Base-by-base conservation (phyloP, 2,888 invertebrate genomes). In the Geophilus truncorum region DNA sequence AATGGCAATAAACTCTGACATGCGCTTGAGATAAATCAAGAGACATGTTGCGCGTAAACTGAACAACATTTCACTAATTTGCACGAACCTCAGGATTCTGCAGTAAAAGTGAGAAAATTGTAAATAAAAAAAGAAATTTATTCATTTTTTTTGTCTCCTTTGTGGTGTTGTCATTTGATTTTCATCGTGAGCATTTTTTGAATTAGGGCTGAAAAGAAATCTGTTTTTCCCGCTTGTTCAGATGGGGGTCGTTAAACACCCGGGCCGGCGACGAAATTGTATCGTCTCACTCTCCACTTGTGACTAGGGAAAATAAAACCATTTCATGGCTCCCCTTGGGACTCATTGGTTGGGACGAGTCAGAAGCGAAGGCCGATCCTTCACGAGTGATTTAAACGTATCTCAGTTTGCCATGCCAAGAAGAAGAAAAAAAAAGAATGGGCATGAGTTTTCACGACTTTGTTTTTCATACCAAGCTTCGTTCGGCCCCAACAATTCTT, bases 301-400 rank as follows among this genome's bases (percentile, higher is more conserved):
- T 70, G 70, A 70, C 70, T 70, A 70, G 70, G 70, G 70, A 70
- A 70, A 70, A 70, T 70, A 70, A 70, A 70, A 70, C 70, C 70
- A 70, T 70, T 70, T 70, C 70, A 70, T 70, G 70, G 70, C 70
- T 70, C 28, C 70, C 70, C 70, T 70, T 28, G 70, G 70, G 70
- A 70, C 70, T 70, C 70, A 70, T 70, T 70, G 70, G 70, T 23
- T 28, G 70, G 70, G 70, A 70, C 70, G 70, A 70, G 70, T 70
- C 70, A 70, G 25, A 70, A 28, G 70, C 70, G 70, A 70, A 70
- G 70, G 70, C 70, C 70, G 70, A 70, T 70, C 70, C 70, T 70
- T 70, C 70, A 70, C 70, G 70, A 70, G 70, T 70, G 70, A 70
- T 70, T 70, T 70, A 70, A 70, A 28, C 70, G 10, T 28, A n/a